A percentile compares a stretch with the other conserved stretches of the same genome.
Conservation (phyloP, 2,113 vertebrate genomes). For the Illadopsis cleaveri region DNA sequence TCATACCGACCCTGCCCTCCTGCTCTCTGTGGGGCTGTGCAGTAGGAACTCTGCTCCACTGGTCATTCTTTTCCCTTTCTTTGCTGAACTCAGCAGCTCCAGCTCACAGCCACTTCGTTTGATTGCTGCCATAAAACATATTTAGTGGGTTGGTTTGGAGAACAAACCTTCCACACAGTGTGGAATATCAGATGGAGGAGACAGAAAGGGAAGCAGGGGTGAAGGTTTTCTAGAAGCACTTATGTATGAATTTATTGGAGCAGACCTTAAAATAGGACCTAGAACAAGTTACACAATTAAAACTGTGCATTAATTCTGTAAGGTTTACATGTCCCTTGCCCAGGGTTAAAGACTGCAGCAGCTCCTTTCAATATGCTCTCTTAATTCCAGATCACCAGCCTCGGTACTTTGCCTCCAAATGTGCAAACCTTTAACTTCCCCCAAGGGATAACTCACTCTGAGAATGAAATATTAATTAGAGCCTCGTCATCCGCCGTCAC, state of each 20-base stretch:
- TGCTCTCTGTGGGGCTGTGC: neutral
- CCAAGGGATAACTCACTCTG: neutral
- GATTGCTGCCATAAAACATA: slow-evolving; percentile 14
- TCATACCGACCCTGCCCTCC: fast-evolving
- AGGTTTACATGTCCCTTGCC: neutral
- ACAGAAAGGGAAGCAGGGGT: neutral
- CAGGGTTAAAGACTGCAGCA: slow-evolving; percentile 25
- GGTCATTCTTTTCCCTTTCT: neutral
- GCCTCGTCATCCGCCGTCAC: neutral
- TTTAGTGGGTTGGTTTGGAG: slow-evolving; percentile 24
- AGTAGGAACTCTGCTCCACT: neutral
- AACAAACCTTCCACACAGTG: neutral
- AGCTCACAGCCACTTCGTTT: neutral
- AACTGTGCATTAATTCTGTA: neutral
- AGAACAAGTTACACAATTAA: neutral
- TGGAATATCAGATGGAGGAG: slow-evolving; percentile 5
- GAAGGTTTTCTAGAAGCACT: neutral
- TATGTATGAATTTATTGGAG: neutral
- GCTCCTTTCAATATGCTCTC: slow-evolving; percentile 13
- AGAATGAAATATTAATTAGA: slow-evolving; percentile 52
- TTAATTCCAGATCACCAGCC: neutral
- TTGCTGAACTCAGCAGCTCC: slow-evolving; percentile 23
- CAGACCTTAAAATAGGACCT: neutral
- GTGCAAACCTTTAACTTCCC: slow-evolving; percentile 36
- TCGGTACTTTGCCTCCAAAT: neutral